A percentile compares a stretch with the other conserved stretches of the same genome.
phyloP scores from a whole-genome alignment of 1,140 invertebrate genomes.

The Calephelis virginiensis region DNA sequence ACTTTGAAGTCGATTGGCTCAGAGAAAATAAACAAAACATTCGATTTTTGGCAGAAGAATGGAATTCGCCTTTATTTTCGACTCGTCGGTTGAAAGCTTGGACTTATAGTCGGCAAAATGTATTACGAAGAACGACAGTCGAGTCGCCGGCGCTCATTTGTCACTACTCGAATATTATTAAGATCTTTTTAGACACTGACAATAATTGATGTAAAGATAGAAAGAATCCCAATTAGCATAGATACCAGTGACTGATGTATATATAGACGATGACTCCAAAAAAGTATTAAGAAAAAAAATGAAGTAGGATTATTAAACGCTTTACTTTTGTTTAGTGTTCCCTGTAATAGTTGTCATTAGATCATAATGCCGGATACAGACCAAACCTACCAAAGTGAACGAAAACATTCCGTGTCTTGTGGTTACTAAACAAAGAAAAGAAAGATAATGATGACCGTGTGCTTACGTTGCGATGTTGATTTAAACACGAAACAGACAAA shows the following conservation, averaged over 20 bases:
- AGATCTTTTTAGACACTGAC: constrained; percentile 4
- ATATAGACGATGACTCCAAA: too few relatives aligned
- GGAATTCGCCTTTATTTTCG: constrained; percentile 64
- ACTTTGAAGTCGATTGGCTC: constrained; percentile 35
- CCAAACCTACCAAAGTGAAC: too few relatives aligned
- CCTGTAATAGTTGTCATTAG: too few relatives aligned
- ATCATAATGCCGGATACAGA: too few relatives aligned
- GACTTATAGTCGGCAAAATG: constrained; percentile 28
- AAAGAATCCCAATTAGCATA: constrained; percentile 1
- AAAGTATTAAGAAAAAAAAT: too few relatives aligned
- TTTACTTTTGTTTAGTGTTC: too few relatives aligned
- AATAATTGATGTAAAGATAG: constrained; percentile 4
- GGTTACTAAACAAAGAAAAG: too few relatives aligned
- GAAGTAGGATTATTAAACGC: too few relatives aligned
- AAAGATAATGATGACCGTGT: too few relatives aligned
- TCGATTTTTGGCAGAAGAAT: constrained; percentile 58
- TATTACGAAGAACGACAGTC: constrained; percentile 34
- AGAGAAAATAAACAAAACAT: constrained; percentile 55
- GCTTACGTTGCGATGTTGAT: too few relatives aligned
- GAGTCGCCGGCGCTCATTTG: constrained; percentile 34
- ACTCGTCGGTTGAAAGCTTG: constrained; percentile 38
- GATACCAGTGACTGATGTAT: neutral
- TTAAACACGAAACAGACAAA: too few relatives aligned
- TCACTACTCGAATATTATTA: constrained; percentile 24
- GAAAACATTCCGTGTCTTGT: too few relatives aligned